Evolutionary conservation across 2,113 vertebrate genomes (phyloP).

Genomic region (Brachypodius melanocephalos): DNA sequence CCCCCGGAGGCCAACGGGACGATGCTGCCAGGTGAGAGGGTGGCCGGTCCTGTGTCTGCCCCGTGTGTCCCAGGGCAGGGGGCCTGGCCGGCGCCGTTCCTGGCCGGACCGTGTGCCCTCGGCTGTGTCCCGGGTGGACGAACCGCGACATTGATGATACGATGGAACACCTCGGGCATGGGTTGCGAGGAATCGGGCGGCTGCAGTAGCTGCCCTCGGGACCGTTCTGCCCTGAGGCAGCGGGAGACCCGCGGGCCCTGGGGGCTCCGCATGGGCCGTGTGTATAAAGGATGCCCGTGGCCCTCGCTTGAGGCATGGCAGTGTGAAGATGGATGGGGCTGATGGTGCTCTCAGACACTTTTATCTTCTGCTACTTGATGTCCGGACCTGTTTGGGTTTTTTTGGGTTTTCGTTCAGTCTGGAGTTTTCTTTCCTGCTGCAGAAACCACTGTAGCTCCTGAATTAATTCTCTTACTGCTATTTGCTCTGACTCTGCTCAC

Average conservation of each 20-base stretch:
- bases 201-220: neutral
- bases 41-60: neutral
- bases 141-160: fast-evolving
- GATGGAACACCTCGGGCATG: fast-evolving
- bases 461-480: neutral
- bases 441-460: neutral
- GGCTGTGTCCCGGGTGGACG: no score
- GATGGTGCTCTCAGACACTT: no score
- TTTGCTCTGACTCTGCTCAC: fast-evolving
- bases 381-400: no score
- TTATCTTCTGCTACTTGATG: neutral
- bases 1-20: slow-evolving; percentile 75
- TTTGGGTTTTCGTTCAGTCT: neutral
- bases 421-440: neutral
- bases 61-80: neutral
- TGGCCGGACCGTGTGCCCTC: fast-evolving
- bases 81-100: neutral
- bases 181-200: neutral
- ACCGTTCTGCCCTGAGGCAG: neutral
- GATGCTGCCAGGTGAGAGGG: slow-evolving; percentile 73
- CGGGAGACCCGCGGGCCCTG: fast-evolving
- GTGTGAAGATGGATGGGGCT: fast-evolving
- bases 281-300: neutral
- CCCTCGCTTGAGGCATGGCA: no score
- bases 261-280: fast-evolving